Evolutionary conservation across 2,888 invertebrate species (phyloP).

Genomic region (Lypha dubia): DNA sequence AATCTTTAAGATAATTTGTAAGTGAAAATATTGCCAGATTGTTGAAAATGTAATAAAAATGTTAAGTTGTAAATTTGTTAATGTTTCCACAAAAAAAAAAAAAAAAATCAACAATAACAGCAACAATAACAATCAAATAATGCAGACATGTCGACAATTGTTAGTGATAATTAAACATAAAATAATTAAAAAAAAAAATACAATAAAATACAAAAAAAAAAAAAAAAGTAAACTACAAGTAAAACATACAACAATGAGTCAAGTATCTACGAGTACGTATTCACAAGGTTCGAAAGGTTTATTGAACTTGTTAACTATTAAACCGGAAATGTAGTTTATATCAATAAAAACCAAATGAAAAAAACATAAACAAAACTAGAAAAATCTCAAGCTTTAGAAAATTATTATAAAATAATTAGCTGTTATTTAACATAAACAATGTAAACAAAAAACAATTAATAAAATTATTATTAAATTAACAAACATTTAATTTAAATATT

Average conservation of each 20-base stretch:
- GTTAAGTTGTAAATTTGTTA: background rate
- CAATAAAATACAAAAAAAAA: no score
- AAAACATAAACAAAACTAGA: background rate
- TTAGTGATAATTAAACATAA: conserved; percentile 29
- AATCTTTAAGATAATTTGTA: background rate
- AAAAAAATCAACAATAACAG: no score
- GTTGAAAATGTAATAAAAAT: background rate
- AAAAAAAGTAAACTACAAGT: background rate
- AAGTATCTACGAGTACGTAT: background rate
- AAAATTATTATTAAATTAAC: background rate
- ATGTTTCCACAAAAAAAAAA: background rate
- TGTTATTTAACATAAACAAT: background rate
- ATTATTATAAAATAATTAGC: background rate
- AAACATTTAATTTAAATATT: conserved; percentile 30
- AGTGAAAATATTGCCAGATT: background rate
- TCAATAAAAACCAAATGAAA: background rate
- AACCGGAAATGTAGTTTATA: conserved; percentile 54
- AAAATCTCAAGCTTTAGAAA: conserved; percentile 2
- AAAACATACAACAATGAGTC: conserved; percentile 20
- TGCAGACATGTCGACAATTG: background rate
- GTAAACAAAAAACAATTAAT: conserved; percentile 3
- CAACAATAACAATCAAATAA: no score
- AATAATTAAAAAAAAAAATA: conserved; percentile 8
- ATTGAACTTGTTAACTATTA: conserved; percentile 47
- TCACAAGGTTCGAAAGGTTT: conserved; percentile 53